Percentiles rank a stretch among this genome's conserved stretches.
These are phyloP conservation scores for Apotomis capreana DNA, from an alignment of 2,888 invertebrate species.

Conservation along the genomic window DNA sequence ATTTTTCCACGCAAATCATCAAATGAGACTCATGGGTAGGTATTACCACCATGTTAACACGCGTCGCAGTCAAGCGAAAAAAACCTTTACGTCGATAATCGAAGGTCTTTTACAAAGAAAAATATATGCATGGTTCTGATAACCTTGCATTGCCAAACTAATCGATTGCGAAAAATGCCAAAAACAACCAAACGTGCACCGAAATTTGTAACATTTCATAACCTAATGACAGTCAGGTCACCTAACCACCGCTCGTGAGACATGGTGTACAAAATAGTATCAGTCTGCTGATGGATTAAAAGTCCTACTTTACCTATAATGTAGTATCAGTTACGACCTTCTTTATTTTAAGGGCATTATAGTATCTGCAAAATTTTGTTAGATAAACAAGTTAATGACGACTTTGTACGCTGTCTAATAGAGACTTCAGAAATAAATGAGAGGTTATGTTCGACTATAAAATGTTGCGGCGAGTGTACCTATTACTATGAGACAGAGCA, in stretches of 20 bases:
- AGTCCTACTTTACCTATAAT: neutral
- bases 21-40: neutral
- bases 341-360: neutral
- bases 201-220: slow-evolving; percentile 38
- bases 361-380: neutral
- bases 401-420: neutral
- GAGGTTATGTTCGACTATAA: neutral
- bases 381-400: neutral
- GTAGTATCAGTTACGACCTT: neutral
- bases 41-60: neutral
- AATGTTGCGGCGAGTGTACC: slow-evolving; percentile 18
- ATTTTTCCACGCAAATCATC: slow-evolving; percentile 8
- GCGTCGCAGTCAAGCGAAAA: neutral
- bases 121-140: neutral
- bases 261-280: slow-evolving; percentile 22
- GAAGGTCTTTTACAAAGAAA: neutral
- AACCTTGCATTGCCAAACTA: slow-evolving; percentile 33
- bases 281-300: neutral
- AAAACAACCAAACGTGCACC: slow-evolving; percentile 28
- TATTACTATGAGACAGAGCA: slow-evolving; percentile 25
- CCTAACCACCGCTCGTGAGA: slow-evolving; percentile 17
- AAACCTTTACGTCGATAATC: neutral
- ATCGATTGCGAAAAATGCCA: slow-evolving; percentile 33
- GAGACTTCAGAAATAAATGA: neutral
- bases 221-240: slow-evolving; percentile 33